Base-by-base conservation (phyloP, 2,888 invertebrate species). In the Leptinotarsa tumamoca region DNA sequence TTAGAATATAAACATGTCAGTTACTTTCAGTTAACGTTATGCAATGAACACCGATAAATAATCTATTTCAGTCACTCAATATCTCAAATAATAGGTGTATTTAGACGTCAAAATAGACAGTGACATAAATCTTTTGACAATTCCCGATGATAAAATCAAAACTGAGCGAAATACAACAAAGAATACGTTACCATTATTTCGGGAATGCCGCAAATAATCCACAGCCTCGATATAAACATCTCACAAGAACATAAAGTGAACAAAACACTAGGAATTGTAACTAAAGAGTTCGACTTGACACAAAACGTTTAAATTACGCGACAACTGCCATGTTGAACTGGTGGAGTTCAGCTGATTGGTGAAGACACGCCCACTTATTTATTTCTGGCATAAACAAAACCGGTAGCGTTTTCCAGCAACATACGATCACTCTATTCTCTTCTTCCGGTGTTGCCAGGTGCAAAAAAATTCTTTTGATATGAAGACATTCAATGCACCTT, bases 311-410 rank as follows among this genome's bases (percentile, higher is more conserved):
- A 74, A 78, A 79, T 80, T 74, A 82, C 78, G 78, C 77, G 80
- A 81, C 78, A 81, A 81, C 83, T 86, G 85, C 84, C 85, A 85
- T 85, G 84, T 85, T 85, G 84, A 84, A 85, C 81, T 79, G 75
- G 78, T 75, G 76, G 78, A 83, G 80, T 87, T 86, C 87, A 87
- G 87, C 87, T 87, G 87, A 87, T 87, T 84, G 79, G 82, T 75
- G 78, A 81, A 81, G 86, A 84, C 87, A 87, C 87, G 87, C 87
- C 87, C 85, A 87, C 86, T 82, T 84, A 85, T 84, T 84, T 85
- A 85, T 85, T 86, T 85, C 84, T 83, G 83, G 84, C 85, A 84
- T 86, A 86, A 86, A 86, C 85, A 86, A 85, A 85, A 85, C 86
- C 86, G 85, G 86, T 84, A 84, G 81, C 80, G 75, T 76, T 43